Percentiles rank a stretch among this genome's conserved stretches.
Evolutionary conservation across 2,113 vertebrate genomes (phyloP).

Genomic region (Fulmarus glacialis): DNA sequence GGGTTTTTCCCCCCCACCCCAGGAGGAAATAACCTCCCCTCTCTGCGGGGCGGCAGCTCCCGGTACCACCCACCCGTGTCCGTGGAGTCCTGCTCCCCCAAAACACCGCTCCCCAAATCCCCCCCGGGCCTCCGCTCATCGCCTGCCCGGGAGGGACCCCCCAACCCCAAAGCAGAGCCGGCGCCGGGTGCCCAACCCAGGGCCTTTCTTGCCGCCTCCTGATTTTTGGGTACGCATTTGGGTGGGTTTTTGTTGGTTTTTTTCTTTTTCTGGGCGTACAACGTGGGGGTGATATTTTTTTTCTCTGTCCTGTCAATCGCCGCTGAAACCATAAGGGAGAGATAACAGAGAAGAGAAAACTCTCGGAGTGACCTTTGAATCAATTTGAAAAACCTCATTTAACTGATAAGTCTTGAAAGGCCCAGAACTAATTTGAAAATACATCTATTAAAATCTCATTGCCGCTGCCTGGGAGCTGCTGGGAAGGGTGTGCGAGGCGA

Average conservation of each 20-base stretch:
- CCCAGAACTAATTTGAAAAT: slow-evolving; percentile 76
- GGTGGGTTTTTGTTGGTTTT: neutral
- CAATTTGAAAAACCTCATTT: slow-evolving; percentile 70
- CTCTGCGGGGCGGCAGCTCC: neutral
- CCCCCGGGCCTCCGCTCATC: rapidly evolving
- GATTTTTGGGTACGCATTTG: neutral
- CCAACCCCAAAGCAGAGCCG: too few relatives aligned
- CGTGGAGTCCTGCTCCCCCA: neutral
- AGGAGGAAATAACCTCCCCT: neutral
- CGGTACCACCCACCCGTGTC: neutral
- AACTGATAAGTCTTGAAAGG: slow-evolving; percentile 78
- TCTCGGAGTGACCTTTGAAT: slow-evolving; percentile 72
- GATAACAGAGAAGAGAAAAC: slow-evolving; percentile 55
- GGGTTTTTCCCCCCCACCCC: neutral
- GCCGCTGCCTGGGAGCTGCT: slow-evolving; percentile 27
- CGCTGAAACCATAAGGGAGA: slow-evolving; percentile 61
- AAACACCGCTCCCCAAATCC: neutral
- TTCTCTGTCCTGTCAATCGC: neutral
- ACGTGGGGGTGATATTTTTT: neutral
- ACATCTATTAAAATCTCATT: slow-evolving; percentile 77
- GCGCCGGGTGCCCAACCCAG: rapidly evolving
- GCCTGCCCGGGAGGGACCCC: too few relatives aligned
- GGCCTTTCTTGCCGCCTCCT: neutral
- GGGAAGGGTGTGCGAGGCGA: slow-evolving; percentile 30
- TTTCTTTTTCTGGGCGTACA: neutral